These are phyloP conservation scores for Origma solitaria DNA, from an alignment of 2,113 vertebrate genomes.

Conservation along the genomic window DNA sequence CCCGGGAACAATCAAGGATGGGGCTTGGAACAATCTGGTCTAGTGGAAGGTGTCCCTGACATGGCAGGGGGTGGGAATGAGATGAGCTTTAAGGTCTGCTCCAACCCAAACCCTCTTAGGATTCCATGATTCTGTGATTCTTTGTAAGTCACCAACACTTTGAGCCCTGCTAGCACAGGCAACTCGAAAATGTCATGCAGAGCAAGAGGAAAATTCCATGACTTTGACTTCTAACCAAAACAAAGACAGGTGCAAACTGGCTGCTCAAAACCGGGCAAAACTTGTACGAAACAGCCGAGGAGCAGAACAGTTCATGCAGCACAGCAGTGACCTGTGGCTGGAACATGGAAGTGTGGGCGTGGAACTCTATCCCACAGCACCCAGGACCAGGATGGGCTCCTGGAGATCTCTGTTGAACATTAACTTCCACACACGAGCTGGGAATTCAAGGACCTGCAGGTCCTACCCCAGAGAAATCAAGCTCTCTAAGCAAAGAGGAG, in stretches of 20 bases:
- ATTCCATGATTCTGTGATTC: neutral
- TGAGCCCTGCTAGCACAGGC: neutral
- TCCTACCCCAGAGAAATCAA: neutral
- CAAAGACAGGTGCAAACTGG: neutral
- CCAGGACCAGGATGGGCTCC: neutral
- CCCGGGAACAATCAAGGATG: neutral
- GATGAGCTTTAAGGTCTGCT: neutral
- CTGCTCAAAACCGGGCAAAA: neutral
- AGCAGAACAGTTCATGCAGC: neutral
- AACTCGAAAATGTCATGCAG: neutral
- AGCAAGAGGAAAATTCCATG: neutral
- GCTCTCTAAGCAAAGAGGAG: neutral
- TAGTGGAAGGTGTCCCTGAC: neutral
- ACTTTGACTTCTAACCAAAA: neutral
- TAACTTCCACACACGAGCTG: neutral
- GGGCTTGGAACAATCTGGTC: neutral
- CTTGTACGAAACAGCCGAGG: neutral
- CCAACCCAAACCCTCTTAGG: neutral
- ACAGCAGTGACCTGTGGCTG: neutral
- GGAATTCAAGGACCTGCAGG: neutral
- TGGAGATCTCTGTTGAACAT: neutral
- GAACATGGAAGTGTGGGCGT: rapidly evolving
- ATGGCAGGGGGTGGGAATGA: neutral
- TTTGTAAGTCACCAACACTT: neutral
- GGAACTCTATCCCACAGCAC: neutral